Base-by-base conservation (phyloP, 2,888 invertebrate species). In the Aproaerema taeniolella region DNA sequence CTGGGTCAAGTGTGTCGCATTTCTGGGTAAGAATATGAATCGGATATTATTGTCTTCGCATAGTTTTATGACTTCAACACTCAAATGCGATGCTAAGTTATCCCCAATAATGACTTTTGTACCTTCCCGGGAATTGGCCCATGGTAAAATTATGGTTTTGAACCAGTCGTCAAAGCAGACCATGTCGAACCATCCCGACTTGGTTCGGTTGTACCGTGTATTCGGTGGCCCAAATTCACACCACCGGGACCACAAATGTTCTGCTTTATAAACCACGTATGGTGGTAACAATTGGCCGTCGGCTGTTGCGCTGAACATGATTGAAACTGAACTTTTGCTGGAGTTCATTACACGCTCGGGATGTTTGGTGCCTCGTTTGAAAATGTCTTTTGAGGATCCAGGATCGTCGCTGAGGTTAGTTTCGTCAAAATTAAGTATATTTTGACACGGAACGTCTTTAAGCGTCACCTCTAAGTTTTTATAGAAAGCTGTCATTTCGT, bases 241-340 rank as follows among this genome's bases (percentile, higher is more conserved):
- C 76, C 78, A 80, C 2, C 57, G 51, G 17, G 52, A 37, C 52
- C 57, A 71, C 20, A 77, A 30, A 36, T 67, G 39, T 38, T 61
- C 57, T 2, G 69, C 48, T 49, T 77, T 80, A 46, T 77, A 75
- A 0, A 72, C 66, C 8, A 72, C 60, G 47, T 74, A 76, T 12
- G 58, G 52, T 8, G 71, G 68, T 28, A 49, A 41, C 10, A 39
- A 38, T 34, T 42, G 25, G 32, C 46, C 45, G 25, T 45, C 40
- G 12, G 72, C 70, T 43, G 57, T 60, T 7, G 53, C 63, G 30
- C 59, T 52, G 39, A 74, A 55, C 72, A 75, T 76, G 3, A 67
- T 32, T 15, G 62, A 63, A 30, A 59, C 53, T 5, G 54, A 42
- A 11, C 55, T 42, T 48, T 77, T 75, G 8, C 60, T 48, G 7